Base-by-base conservation (phyloP, 2,113 vertebrate species). In the Apaloderma vittatum region DNA sequence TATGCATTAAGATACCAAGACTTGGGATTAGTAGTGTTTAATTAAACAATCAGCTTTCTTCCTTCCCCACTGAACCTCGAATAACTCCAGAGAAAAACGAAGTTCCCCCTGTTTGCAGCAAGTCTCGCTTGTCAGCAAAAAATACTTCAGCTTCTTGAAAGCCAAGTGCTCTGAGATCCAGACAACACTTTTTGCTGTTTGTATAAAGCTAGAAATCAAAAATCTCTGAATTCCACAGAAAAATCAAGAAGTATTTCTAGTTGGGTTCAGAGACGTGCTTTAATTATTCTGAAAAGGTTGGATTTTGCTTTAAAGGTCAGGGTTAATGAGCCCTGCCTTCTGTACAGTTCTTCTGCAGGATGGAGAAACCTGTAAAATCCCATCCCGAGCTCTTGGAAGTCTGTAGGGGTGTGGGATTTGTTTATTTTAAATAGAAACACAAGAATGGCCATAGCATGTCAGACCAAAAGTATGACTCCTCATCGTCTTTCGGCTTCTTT, bases 321-420 rank as follows among this genome's bases (percentile, higher is more conserved):
- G 43, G 26, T 45, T 45, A 30, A 45, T 1, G 9, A 46, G 21
- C 54, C 24, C 29, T 36, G 6, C 8, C 57, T 52, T 36, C 52
- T 48, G 29, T 6, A 4, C 1, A 11, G 11, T 29, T 9, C 26
- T 48, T 32, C 34, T 17, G 34, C 2, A 13, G 1, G 27, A 37
- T 2, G 0, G 2, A 71, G 51, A 93, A 77, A 46, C 12, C 12
- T 8, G 27, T 13, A 14, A 36, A 16, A 57, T 43, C 23, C 58
- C n/a, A 9, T 24, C 26, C 45, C 22, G 23, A 23, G 21, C 36
- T 12, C 36, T 3, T 22, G 10, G 37, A 43, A 27, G 34, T 11
- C 5, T 16, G 22, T 6, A 65, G 40, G 22, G 51, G 19, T 37
- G 26, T 13, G 45, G 7, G 2, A 6, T 55, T 40, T 57, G 5